phyloP scores from a whole-genome alignment of 2,888 invertebrate species.

The Pelosia muscerda region DNA sequence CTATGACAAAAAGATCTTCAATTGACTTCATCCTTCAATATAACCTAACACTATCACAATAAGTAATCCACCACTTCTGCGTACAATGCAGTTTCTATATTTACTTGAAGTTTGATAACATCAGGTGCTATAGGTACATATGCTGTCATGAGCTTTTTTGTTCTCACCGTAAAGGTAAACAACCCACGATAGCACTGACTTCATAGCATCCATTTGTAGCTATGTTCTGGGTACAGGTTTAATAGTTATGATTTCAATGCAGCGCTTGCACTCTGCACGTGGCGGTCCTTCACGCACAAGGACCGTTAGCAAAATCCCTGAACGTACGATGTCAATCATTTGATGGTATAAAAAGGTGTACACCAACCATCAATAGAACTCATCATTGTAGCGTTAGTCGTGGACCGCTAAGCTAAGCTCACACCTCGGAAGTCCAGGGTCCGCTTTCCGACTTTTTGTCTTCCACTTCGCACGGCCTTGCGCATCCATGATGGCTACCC shows the following conservation, averaged over 20 bases:
- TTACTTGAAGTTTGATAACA: not conserved
- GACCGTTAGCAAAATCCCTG: not conserved
- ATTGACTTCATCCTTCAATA: not conserved
- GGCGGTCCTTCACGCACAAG: not conserved
- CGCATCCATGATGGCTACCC: no score
- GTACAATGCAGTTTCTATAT: not conserved
- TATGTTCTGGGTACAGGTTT: not conserved
- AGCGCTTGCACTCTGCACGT: not conserved
- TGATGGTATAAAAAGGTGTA: not conserved
- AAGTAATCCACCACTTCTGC: not conserved
- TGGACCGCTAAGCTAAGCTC: no score
- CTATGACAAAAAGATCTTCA: not conserved
- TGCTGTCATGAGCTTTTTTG: not conserved
- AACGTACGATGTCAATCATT: not conserved
- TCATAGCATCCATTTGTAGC: not conserved
- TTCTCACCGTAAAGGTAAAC: not conserved
- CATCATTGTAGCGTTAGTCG: no score
- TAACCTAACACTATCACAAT: not conserved
- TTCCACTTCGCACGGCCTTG: no score
- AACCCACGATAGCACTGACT: not conserved
- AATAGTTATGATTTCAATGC: not conserved
- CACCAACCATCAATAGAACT: no score
- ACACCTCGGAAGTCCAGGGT: no score
- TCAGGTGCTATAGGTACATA: no score
- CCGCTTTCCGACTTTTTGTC: no score